These are phyloP conservation scores for Geococcyx californianus DNA, from an alignment of 2,113 vertebrate species.

Conservation along the genomic window DNA sequence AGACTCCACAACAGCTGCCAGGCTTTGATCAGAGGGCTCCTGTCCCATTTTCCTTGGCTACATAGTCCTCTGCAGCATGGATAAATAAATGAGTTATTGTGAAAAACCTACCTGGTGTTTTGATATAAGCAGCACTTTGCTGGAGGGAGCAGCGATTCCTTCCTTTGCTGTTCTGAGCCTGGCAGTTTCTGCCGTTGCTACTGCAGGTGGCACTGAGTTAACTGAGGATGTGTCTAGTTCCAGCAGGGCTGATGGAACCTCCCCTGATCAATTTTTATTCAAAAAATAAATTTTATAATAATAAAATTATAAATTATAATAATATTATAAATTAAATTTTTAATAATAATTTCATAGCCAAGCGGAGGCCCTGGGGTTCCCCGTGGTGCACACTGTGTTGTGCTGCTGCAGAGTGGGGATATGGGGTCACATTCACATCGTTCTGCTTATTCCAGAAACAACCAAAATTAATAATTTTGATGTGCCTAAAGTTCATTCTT, in stretches of 20 bases:
- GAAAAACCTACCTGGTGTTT: not conserved
- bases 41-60: not conserved
- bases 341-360: too few relatives aligned
- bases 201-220: constrained; percentile 37
- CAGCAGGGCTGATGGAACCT: not conserved
- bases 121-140: accelerated
- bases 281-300: too few relatives aligned
- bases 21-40: not conserved
- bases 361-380: not conserved
- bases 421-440: accelerated
- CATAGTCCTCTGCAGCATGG: accelerated
- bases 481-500: not conserved
- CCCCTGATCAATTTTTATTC: too few relatives aligned
- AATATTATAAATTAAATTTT: too few relatives aligned
- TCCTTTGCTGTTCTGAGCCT: accelerated
- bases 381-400: accelerated
- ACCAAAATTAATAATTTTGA: not conserved
- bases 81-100: not conserved
- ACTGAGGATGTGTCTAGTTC: not conserved
- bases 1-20: not conserved
- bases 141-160: not conserved
- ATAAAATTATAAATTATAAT: too few relatives aligned
- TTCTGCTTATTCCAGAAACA: not conserved
- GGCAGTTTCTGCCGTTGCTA: not conserved
- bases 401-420: not conserved